A percentile compares a stretch with the other conserved stretches of the same genome.
Evolutionary conservation across 2,113 vertebrate genomes (phyloP).

Genomic region (Thamnophis sirtalis): DNA sequence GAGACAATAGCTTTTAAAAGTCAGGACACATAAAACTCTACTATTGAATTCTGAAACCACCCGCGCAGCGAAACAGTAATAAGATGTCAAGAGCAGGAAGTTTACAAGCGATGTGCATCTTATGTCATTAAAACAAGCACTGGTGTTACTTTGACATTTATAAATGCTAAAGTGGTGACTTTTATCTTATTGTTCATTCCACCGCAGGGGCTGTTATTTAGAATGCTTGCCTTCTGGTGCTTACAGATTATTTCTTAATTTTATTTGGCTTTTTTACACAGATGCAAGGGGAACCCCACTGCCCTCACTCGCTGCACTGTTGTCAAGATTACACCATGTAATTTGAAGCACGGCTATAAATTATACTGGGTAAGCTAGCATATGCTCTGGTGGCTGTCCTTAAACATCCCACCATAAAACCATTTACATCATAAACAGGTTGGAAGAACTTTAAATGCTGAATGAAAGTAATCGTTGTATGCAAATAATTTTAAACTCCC

Average conservation of each 20-base stretch:
- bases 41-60: constrained; percentile 1
- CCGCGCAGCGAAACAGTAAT: not conserved
- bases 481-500: not conserved
- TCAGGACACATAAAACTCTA: constrained; percentile 22
- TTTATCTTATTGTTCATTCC: constrained; percentile 42
- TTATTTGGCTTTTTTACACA: constrained; percentile 39
- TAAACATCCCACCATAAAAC: constrained; percentile 21
- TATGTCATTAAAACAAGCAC: constrained; percentile 33
- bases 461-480: accelerated
- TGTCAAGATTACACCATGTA: constrained; percentile 12
- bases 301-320: not conserved
- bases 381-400: not conserved
- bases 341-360: not conserved
- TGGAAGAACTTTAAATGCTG: not conserved
- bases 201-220: constrained; percentile 38
- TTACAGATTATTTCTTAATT: constrained; percentile 43
- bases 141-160: constrained; percentile 47
- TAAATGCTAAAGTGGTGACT: constrained; percentile 50
- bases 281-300: constrained; percentile 1
- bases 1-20: constrained; percentile 15
- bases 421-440: not conserved
- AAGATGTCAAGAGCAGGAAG: constrained; percentile 7
- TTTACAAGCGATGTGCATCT: not conserved
- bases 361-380: constrained; percentile 14
- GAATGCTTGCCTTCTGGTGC: constrained; percentile 31